phyloP scores from a whole-genome alignment of 2,888 invertebrate species.

The Brenthis ino region DNA sequence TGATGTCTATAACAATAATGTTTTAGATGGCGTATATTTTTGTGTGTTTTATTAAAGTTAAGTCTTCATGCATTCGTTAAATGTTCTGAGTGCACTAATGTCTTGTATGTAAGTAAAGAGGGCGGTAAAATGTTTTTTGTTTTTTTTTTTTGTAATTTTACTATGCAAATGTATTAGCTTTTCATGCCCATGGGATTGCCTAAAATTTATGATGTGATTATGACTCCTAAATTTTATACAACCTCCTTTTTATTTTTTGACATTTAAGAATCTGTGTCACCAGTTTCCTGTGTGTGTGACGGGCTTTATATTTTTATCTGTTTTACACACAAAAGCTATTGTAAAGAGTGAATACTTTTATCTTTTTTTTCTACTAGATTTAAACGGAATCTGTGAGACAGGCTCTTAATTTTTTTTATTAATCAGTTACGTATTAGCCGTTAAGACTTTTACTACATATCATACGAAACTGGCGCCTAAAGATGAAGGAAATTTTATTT shows the following conservation, averaged over 20 bases:
- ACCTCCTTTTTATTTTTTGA: constrained; percentile 68
- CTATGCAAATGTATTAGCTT: neutral
- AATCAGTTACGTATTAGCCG: neutral
- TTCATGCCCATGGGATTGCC: constrained; percentile 44
- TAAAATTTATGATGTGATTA: constrained; percentile 49
- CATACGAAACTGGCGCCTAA: constrained; percentile 17
- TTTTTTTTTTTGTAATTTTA: constrained; percentile 21
- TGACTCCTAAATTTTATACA: constrained; percentile 52
- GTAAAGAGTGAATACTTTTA: neutral
- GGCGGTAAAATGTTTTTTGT: constrained; percentile 3
- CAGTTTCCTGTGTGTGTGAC: constrained; percentile 2
- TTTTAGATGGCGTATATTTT: constrained; percentile 79
- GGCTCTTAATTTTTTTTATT: constrained; percentile 1
- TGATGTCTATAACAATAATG: constrained; percentile 81
- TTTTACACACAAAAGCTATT: constrained; percentile 2
- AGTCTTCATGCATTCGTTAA: constrained; percentile 71
- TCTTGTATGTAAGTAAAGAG: neutral
- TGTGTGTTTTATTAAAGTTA: constrained; percentile 76
- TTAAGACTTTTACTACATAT: constrained; percentile 33
- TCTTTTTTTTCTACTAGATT: neutral
- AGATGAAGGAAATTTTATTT: neutral
- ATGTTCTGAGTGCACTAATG: constrained; percentile 54
- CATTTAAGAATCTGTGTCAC: constrained; percentile 43
- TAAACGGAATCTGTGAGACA: neutral
- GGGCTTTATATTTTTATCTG: constrained; percentile 15